Evolutionary conservation across 2,113 vertebrate species (phyloP).

Genomic region (Carassius auratus): DNA sequence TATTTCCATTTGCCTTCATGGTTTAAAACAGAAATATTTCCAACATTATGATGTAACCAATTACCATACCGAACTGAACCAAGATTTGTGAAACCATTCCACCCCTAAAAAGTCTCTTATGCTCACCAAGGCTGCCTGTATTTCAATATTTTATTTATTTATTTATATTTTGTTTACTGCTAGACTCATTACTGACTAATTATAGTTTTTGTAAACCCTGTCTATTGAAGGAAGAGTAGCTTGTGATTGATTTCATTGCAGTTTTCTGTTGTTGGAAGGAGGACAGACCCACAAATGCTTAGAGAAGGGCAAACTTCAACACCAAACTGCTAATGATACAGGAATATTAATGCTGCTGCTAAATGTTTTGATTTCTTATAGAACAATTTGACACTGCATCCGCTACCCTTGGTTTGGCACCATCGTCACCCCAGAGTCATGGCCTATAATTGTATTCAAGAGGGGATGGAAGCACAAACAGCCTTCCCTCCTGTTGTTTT

Average conservation of each 20-base stretch:
- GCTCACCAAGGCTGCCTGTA: too few species aligned
- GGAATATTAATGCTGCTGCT: slow-evolving; percentile 51
- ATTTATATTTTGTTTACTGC: too few species aligned
- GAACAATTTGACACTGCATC: slow-evolving; percentile 7
- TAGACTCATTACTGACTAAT: not conserved
- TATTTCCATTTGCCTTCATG: too few species aligned
- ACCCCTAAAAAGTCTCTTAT: too few species aligned
- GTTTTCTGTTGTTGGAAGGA: slow-evolving; percentile 14
- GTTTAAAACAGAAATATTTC: too few species aligned
- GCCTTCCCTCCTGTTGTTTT: slow-evolving; percentile 69
- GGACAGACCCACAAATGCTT: slow-evolving; percentile 24
- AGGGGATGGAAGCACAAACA: slow-evolving; percentile 53
- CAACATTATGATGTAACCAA: too few species aligned
- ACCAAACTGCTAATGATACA: slow-evolving; percentile 20
- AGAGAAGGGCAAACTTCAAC: slow-evolving; percentile 42
- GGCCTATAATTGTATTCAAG: slow-evolving; percentile 69
- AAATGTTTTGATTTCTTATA: slow-evolving; percentile 42
- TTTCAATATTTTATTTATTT: too few species aligned
- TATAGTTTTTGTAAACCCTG: not conserved
- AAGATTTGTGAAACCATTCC: too few species aligned
- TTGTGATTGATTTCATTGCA: not conserved
- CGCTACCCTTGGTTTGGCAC: slow-evolving; percentile 38
- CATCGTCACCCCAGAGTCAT: slow-evolving; percentile 52
- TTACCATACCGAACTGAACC: too few species aligned
- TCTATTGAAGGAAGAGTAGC: too few species aligned